phyloP scores from a whole-genome alignment of 2,113 vertebrate species.

The Cnemophilus loriae region DNA sequence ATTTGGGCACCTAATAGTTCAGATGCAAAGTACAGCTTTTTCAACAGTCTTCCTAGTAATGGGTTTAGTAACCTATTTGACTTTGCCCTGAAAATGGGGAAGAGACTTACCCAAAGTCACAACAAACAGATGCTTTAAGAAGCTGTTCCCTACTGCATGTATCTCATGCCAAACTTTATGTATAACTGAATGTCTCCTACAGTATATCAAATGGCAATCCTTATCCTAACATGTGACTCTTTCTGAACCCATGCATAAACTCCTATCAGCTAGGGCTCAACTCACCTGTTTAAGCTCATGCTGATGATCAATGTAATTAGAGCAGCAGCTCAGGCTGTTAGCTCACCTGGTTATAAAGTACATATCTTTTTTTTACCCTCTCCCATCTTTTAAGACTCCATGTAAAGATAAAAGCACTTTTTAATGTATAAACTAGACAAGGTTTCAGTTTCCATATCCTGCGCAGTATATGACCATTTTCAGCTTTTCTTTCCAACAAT shows the following conservation, averaged over 20 bases:
- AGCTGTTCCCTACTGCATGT: not conserved
- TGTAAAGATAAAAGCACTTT: not conserved
- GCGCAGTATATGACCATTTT: not conserved
- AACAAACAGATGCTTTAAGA: not conserved
- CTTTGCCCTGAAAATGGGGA: not conserved
- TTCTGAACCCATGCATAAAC: not conserved
- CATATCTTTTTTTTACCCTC: rapidly evolving
- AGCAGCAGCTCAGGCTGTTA: not conserved
- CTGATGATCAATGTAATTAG: not conserved
- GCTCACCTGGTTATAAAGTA: not conserved
- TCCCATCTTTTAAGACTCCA: not conserved
- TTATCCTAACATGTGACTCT: not conserved
- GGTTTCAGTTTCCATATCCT: not conserved
- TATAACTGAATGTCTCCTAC: not conserved
- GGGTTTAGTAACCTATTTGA: not conserved
- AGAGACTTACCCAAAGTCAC: not conserved
- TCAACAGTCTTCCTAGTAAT: not conserved
- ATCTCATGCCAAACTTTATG: not conserved
- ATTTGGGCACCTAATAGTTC: not conserved
- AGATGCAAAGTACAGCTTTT: not conserved
- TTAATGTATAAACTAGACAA: not conserved
- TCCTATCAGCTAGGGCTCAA: not conserved
- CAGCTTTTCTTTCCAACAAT: not conserved
- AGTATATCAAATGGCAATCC: not conserved
- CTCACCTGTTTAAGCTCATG: not conserved